Evolutionary conservation across 2,797 vertebrate species (phyloP).

Genomic region (Acanthornis magna): DNA sequence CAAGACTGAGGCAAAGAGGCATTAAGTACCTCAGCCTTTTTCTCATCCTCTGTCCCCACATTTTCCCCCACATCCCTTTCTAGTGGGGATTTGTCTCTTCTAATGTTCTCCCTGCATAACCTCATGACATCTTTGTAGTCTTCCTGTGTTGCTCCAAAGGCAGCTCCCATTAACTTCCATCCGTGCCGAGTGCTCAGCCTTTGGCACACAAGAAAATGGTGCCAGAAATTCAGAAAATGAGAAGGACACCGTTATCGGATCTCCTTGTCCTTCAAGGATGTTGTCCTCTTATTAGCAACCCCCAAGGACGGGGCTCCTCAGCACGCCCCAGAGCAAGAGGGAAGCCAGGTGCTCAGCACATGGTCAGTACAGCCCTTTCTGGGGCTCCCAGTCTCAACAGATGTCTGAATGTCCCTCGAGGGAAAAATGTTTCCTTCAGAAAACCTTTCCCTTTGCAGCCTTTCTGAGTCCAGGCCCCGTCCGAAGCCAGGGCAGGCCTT

Average conservation of each 20-base stretch:
- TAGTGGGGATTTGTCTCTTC: neutral
- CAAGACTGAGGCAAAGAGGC: neutral
- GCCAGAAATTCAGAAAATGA: neutral
- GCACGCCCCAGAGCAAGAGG: no score
- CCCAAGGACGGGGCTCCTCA: neutral
- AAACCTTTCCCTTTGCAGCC: neutral
- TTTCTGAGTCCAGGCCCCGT: neutral
- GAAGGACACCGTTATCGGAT: neutral
- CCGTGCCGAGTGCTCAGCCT: neutral
- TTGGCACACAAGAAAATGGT: accelerated
- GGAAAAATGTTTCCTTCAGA: neutral
- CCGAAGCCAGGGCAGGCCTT: neutral
- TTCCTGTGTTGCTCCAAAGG: neutral
- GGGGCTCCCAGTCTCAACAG: neutral
- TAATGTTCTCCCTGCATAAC: neutral
- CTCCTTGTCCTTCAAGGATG: neutral
- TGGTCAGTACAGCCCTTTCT: neutral
- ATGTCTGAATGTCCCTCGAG: neutral
- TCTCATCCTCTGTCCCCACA: neutral
- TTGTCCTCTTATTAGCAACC: neutral
- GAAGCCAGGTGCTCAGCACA: neutral
- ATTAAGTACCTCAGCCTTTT: neutral
- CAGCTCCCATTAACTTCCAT: neutral
- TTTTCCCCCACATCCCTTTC: accelerated
- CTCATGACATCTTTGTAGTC: neutral